These are phyloP conservation scores for Eubucco bourcierii DNA, from an alignment of 2,113 vertebrate species.

Conservation along the genomic window DNA sequence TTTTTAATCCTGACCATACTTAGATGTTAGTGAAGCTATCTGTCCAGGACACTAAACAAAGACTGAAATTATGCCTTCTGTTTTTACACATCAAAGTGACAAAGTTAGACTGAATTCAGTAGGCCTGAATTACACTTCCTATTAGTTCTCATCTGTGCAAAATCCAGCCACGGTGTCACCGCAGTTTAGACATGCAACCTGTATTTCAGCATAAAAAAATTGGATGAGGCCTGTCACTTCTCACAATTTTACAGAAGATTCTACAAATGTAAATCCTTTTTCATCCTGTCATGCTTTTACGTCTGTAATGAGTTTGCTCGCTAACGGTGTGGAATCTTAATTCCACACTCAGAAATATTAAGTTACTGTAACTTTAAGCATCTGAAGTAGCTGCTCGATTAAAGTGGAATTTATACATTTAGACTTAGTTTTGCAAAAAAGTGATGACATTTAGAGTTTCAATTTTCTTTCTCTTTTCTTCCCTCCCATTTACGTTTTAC, in stretches of 20 bases:
- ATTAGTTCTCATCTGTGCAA: constrained; percentile 74
- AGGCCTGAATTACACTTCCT: constrained; percentile 74
- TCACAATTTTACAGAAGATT: constrained; percentile 77
- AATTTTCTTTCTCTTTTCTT: background rate
- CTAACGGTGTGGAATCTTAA: constrained; percentile 75
- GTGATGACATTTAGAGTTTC: background rate
- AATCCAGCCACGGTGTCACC: constrained; percentile 65
- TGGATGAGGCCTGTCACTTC: constrained; percentile 73
- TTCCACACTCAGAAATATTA: constrained; percentile 77
- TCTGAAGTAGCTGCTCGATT: constrained; percentile 73
- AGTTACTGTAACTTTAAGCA: constrained; percentile 65
- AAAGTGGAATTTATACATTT: constrained; percentile 40
- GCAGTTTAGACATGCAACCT: constrained; percentile 72
- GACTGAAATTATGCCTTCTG: constrained; percentile 78
- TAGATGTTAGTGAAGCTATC: constrained; percentile 70
- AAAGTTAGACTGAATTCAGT: constrained; percentile 64
- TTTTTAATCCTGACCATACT: constrained; percentile 77
- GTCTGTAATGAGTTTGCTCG: constrained; percentile 79
- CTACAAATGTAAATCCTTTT: constrained; percentile 80
- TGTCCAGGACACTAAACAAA: constrained; percentile 79
- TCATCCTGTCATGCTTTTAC: constrained; percentile 78
- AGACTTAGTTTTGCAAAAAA: constrained; percentile 42
- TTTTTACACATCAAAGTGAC: constrained; percentile 73
- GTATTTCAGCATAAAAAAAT: constrained; percentile 72
- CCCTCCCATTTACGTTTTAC: background rate